Percentiles rank a stretch among this genome's conserved stretches.
Conservation (phyloP, 2,797 vertebrate species). For the Melanotaenia maccullochi region DNA sequence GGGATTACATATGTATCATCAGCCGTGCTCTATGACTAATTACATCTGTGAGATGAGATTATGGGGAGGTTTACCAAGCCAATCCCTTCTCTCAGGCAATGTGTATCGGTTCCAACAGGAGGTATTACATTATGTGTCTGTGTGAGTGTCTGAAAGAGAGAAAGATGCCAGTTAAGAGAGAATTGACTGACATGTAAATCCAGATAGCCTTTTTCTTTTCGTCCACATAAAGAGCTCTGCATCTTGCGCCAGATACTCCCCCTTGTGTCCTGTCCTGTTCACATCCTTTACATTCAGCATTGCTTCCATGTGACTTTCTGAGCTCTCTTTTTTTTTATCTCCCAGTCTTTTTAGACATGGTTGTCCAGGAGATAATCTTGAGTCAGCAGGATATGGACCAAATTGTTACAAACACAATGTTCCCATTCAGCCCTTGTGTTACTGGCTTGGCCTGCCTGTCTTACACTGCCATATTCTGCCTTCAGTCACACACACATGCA, state of each 20-base stretch:
- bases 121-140: slow-evolving; percentile 71
- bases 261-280: slow-evolving; percentile 16
- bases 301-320: background rate
- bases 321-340: background rate
- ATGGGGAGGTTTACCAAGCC: slow-evolving; percentile 80
- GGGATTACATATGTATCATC: slow-evolving; percentile 85
- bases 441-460: slow-evolving; percentile 53
- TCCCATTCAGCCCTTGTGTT: slow-evolving; percentile 66
- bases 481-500: slow-evolving; percentile 37
- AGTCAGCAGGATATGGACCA: slow-evolving; percentile 66
- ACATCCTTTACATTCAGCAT: slow-evolving; percentile 6
- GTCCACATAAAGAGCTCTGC: slow-evolving; percentile 25
- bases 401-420: slow-evolving; percentile 70
- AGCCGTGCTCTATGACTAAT: slow-evolving; percentile 85
- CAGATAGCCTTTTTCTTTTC: slow-evolving; percentile 41
- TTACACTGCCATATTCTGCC: slow-evolving; percentile 53
- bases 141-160: slow-evolving; percentile 59
- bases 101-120: slow-evolving; percentile 78
- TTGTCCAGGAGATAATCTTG: slow-evolving; percentile 77
- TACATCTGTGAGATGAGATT: slow-evolving; percentile 87
- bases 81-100: slow-evolving; percentile 81
- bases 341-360: slow-evolving; percentile 30
- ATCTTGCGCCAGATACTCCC: slow-evolving; percentile 35
- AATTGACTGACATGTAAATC: slow-evolving; percentile 74
- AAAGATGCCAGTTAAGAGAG: slow-evolving; percentile 63